Evolutionary conservation across 2,113 vertebrate genomes (phyloP), one percentile per base, ranked within the genome.

Genomic region (Origma solitaria): DNA sequence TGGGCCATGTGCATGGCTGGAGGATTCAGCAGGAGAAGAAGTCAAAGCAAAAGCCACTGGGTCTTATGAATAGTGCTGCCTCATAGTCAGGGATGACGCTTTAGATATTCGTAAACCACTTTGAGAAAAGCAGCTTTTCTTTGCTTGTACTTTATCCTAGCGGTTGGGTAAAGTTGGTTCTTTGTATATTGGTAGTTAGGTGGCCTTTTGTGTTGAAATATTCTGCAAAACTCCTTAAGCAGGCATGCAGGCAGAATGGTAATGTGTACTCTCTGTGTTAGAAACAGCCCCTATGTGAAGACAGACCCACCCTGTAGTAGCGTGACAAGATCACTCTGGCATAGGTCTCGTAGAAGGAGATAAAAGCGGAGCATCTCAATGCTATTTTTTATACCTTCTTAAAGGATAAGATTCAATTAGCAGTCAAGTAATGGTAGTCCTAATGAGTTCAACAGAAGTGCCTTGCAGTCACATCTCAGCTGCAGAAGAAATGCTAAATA

Each of bases 361-460:
- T 94, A 82, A 57, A 93, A 90, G 40, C 0, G 0, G 40, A 82
- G 23, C 31, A 53, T 90, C 62, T 80, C 38, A 61, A 3, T 86
- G 79, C 82, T 88, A 38, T 92, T 76, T 77, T 94, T 92, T 80
- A 49, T 86, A 78, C 17, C 82, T 88, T 77, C 82, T 93, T 93
- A 90, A 92, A 92, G 71, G 79, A 54, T 88, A 80, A 90, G 64
- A 54, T 90, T 80, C 45, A 80, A 58, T 93, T 90, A 90, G 54
- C n/a, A 54, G 50, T 54, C 37, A 61, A 22, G 21, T 82, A 78
- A 60, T 62, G 0, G 15, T 68, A 42, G 58, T 38, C 21, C 27
- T 93, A 65, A 47, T 31, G 38, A 73, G 51, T 92, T 95, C 70
- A 86, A 14, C 7, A 2, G 16, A 65, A 90, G n/a, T 89, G 78